Percentiles rank a stretch among this genome's conserved stretches.
Evolutionary conservation across 1,140 invertebrate genomes (phyloP).

Genomic region (Megalopta genalis): DNA sequence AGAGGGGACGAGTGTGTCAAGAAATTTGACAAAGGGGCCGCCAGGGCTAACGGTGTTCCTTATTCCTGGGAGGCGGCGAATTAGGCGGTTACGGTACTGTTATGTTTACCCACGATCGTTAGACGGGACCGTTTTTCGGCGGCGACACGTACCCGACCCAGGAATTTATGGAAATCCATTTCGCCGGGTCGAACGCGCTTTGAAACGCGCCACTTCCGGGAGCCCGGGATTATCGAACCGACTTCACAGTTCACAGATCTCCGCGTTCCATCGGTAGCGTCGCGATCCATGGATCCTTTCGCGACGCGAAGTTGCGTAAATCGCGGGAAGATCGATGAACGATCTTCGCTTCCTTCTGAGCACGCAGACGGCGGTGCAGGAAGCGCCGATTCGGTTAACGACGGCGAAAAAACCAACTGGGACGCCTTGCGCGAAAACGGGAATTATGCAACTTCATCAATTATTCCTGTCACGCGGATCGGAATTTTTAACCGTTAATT

Average conservation of each 20-base stretch:
- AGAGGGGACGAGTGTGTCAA: neutral
- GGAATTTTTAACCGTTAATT: too few relatives aligned
- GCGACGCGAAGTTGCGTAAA: too few relatives aligned
- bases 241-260: too few relatives aligned
- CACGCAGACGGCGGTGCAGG: neutral
- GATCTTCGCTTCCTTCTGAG: conserved; percentile 1
- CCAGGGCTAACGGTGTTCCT: conserved; percentile 37
- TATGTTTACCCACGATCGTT: conserved; percentile 42
- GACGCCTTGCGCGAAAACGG: too few relatives aligned
- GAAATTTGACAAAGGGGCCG: conserved; percentile 16
- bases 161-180: conserved; percentile 28
- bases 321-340: too few relatives aligned
- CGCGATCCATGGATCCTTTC: neutral
- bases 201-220: neutral
- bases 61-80: conserved; percentile 35
- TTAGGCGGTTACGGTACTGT: conserved; percentile 41
- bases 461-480: too few relatives aligned
- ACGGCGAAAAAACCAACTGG: neutral
- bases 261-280: neutral
- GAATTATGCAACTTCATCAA: too few relatives aligned
- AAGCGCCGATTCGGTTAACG: neutral
- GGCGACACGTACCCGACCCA: neutral
- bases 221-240: neutral
- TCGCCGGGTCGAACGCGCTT: neutral
- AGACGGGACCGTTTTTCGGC: conserved; percentile 4